phyloP scores from a whole-genome alignment of 37 sponge, comb jelly and placozoan genomes.

The Dysidea cf. avara region DNA sequence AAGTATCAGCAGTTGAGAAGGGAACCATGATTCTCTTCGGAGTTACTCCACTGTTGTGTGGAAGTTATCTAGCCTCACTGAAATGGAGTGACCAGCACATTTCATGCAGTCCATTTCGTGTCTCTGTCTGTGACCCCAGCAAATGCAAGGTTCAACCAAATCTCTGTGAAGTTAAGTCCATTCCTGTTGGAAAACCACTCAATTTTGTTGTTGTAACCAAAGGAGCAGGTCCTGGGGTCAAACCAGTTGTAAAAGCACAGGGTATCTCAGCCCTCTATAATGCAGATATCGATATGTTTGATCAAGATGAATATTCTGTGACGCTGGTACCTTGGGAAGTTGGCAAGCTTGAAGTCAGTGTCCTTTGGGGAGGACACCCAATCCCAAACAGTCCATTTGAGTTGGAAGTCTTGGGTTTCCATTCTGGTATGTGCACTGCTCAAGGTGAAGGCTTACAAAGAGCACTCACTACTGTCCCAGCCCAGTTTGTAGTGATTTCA shows the following conservation, averaged over 20 bases:
- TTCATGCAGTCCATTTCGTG: constrained; percentile 49
- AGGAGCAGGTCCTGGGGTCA: constrained; percentile 4
- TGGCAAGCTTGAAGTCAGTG: constrained; percentile 48
- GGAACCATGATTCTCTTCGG: constrained; percentile 3
- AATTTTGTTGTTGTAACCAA: constrained; percentile 22
- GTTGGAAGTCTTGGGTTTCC: constrained; percentile 24
- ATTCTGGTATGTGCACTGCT: constrained; percentile 45
- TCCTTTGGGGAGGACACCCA: constrained; percentile 47
- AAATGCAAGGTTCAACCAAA: constrained; percentile 47
- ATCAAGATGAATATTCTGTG: constrained; percentile 18
- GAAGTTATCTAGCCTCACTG: constrained; percentile 35
- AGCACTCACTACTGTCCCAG: constrained; percentile 52
- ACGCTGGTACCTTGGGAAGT: constrained; percentile 65
- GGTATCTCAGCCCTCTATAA: constrained; percentile 54
- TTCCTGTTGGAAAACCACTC: constrained; percentile 51
- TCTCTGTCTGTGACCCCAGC: constrained; percentile 43
- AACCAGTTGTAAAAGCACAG: constrained; percentile 45
- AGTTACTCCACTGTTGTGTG: constrained; percentile 41
- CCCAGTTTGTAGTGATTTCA: constrained; percentile 63
- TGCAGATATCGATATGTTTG: constrained; percentile 12
- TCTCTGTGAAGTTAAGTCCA: constrained; percentile 17
- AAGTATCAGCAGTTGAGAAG: constrained; percentile 2
- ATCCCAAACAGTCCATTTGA: constrained; percentile 42
- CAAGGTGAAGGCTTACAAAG: constrained; percentile 57
- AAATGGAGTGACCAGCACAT: constrained; percentile 35